Conservation (phyloP, 2,888 invertebrate genomes). For the Mimas tiliae region DNA sequence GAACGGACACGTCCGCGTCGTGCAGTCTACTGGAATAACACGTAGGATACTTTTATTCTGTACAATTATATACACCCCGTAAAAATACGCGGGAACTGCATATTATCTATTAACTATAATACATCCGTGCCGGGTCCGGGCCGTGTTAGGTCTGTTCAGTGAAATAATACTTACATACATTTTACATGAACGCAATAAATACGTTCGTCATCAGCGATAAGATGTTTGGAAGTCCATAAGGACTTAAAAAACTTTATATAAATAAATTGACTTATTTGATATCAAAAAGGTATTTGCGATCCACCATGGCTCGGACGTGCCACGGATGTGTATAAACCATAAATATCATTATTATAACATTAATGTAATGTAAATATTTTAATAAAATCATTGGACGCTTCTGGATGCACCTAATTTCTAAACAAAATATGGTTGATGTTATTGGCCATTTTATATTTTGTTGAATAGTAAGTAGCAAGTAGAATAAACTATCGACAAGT, state of each 20-base stretch:
- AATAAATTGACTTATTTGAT: too few species aligned
- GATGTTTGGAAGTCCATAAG: too few species aligned
- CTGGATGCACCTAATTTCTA: background rate
- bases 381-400: background rate
- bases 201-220: too few species aligned
- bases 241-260: too few species aligned
- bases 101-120: background rate
- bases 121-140: background rate
- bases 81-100: background rate
- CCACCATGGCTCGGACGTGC: too few species aligned
- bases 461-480: background rate
- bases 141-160: background rate
- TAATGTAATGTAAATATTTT: background rate
- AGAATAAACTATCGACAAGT: background rate
- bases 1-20: slow-evolving; percentile 5
- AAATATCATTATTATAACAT: background rate
- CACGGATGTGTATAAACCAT: too few species aligned
- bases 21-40: slow-evolving; percentile 9
- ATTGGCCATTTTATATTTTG: background rate
- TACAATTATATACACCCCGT: background rate
- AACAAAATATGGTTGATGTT: background rate
- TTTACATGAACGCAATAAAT: too few species aligned
- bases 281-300: too few species aligned
- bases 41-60: slow-evolving; percentile 20
- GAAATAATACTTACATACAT: too few species aligned